Percentiles rank a stretch among this genome's conserved stretches.
Evolutionary conservation across 2,888 invertebrate genomes (phyloP).

Genomic region (Mamestra brassicae): DNA sequence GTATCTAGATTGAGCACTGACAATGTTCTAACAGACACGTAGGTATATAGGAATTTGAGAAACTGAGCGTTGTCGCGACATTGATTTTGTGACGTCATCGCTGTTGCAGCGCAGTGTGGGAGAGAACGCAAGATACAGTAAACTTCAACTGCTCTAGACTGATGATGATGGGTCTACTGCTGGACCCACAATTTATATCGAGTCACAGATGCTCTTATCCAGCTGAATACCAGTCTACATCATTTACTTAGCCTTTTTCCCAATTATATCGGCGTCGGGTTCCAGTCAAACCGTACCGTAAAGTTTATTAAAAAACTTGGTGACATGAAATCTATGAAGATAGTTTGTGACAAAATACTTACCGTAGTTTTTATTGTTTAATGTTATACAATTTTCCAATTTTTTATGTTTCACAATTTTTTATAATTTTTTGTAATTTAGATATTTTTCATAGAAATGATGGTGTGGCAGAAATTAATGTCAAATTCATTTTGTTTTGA

Average conservation of each 20-base stretch:
- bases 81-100: constrained; percentile 21
- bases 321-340: neutral
- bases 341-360: constrained; percentile 25
- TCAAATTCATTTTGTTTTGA: constrained; percentile 36
- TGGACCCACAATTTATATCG: neutral
- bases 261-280: too few species aligned
- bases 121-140: neutral
- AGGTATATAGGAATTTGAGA: constrained; percentile 1
- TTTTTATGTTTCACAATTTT: constrained; percentile 51
- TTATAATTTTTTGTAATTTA: constrained; percentile 57
- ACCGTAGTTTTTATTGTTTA: constrained; percentile 55
- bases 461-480: constrained; percentile 41
- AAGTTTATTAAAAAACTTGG: neutral
- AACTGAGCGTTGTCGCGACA: constrained; percentile 5
- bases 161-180: neutral
- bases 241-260: too few species aligned
- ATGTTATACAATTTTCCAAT: constrained; percentile 42
- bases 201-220: neutral
- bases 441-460: constrained; percentile 52
- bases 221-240: neutral
- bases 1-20: constrained; percentile 30
- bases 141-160: neutral
- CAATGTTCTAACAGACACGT: constrained; percentile 24
- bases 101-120: neutral
- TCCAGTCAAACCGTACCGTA: too few species aligned